Conservation (phyloP, 1,140 invertebrate species). For the Anagrus nilaparvatae region DNA sequence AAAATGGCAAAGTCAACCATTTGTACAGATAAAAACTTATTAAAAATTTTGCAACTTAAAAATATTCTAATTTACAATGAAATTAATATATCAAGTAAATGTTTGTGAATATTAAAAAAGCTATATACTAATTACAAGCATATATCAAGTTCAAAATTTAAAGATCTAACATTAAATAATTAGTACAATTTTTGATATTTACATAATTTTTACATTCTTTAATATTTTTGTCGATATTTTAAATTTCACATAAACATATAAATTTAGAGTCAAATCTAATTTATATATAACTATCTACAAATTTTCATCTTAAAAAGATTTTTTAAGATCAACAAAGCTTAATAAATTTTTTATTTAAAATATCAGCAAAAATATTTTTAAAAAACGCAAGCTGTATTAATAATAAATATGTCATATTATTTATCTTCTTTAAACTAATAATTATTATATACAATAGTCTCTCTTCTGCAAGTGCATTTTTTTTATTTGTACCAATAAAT, state of each 20-base stretch:
- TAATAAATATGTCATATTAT: conserved; percentile 7
- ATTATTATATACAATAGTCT: conserved; percentile 3
- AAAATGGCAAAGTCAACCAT: conserved; percentile 20
- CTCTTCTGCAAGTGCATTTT: background rate
- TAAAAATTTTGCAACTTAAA: background rate
- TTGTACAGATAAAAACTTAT: conserved; percentile 17
- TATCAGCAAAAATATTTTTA: conserved; percentile 4
- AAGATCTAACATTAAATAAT: conserved; percentile 8
- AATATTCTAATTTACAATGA: conserved; percentile 2
- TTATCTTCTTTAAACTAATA: conserved; percentile 10
- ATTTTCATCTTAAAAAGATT: conserved; percentile 7
- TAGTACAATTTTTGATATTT: conserved; percentile 14
- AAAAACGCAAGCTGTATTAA: background rate
- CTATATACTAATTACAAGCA: background rate
- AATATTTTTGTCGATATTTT: conserved; percentile 9
- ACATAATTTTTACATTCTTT: conserved; percentile 14
- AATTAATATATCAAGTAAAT: conserved; percentile 5
- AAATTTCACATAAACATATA: conserved; percentile 11
- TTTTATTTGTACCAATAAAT: too few relatives aligned
- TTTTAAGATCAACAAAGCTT: conserved; percentile 1
- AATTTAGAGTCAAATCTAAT: conserved; percentile 2
- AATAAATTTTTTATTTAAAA: background rate
- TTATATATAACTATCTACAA: conserved; percentile 16
- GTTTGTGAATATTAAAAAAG: conserved; percentile 7
- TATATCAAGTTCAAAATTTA: background rate